Evolutionary conservation across 2,888 invertebrate genomes (phyloP), one percentile per base, ranked within the genome.

Genomic region (Geophilus truncorum): DNA sequence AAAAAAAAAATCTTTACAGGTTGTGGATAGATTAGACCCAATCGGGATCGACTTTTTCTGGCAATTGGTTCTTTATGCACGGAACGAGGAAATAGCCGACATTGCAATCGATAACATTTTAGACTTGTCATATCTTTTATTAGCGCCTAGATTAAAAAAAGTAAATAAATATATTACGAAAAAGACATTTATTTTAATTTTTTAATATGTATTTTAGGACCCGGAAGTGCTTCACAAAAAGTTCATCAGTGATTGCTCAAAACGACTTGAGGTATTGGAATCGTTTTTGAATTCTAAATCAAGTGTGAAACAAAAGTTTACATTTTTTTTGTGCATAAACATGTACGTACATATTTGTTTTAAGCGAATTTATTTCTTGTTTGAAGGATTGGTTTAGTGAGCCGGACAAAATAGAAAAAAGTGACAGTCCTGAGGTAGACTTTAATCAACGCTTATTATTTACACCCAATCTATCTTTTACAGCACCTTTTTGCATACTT

Each of bases 1-100:
- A 34, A 12, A 7, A 25, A 5, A 25, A 77, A 57, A n/a, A 25
- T 36, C 15, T 79, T 28, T 32, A 30, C 82, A 87, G 88, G 83
- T 85, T 82, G 87, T 88, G 30, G 88, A 88, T 82, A 87, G 87
- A 81, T 81, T 85, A 23, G 88, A 88, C 28, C 85, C 88, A 28
- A 83, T 87, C 80, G 89, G 89, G 6, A 82, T 88, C 80, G 88
- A 88, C 81, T 88, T 87, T 82, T 85, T 89, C 30, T 89, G 89
- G 89, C 87, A 87, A 83, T 85, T 89, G 32, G 84, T 85, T 81
- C 85, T 89, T n/a, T 86, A 87, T 81, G 86, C 86, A 4, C 85
- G 85, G n/a, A 86, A 88, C 80, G 87, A 87, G 78, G 84, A 84
- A 10, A 86, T 89, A 40, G 88, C 88, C 12, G 86, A 87, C 80